Base-by-base conservation (phyloP, 2,113 vertebrate species). In the Rutilus rutilus region DNA sequence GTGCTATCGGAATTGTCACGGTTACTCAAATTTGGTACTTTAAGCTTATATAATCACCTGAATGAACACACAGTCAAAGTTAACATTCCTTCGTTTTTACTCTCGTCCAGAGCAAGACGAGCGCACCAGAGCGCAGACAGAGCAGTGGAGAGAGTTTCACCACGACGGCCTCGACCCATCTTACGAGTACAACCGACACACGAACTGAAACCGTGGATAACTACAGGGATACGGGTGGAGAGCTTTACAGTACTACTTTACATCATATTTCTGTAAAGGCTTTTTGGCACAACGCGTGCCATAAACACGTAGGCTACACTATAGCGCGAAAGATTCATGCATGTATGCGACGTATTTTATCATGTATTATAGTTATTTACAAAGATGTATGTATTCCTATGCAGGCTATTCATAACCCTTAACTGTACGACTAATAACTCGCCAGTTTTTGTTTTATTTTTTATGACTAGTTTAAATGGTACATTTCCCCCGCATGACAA, bases 81-180 rank as follows among this genome's bases (percentile, higher is more conserved):
- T 77, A 19, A 54, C 33, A 77, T 50, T 39, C 15, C 19, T 27
- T 6, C 1, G 17, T 83, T 69, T 84, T 62, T 23, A 64, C 71
- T 1, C 42, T 75, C 64, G 33, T 84, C 69, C 93, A 96, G 97
- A 97, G 81, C 94, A 96, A 91, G 87, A 95, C 19, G 97, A 97
- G 90, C 94, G 92, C 76, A 95, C 78, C 91, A 92, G 94, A 69
- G 94, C 95, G 89, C 94, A 92, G 36, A 92, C 92, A 0, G 95
- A 97, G 88, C 96, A 96, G 88, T 96, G 95, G 96, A 94, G 95
- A 30, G 93, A 97, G 89, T 97, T 95, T 88, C 95, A 97, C 88
- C 93, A 97, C 0, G 96, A 97, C 0, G 95, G 96, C 57, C 92
- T 96, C 75, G 89, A 96, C 88, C 96, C 96, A 5, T 78, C 95